Evolutionary conservation across 2,888 invertebrate genomes (phyloP), one percentile per base, ranked within the genome.

Genomic region (Drosophila nigritarsus): DNA sequence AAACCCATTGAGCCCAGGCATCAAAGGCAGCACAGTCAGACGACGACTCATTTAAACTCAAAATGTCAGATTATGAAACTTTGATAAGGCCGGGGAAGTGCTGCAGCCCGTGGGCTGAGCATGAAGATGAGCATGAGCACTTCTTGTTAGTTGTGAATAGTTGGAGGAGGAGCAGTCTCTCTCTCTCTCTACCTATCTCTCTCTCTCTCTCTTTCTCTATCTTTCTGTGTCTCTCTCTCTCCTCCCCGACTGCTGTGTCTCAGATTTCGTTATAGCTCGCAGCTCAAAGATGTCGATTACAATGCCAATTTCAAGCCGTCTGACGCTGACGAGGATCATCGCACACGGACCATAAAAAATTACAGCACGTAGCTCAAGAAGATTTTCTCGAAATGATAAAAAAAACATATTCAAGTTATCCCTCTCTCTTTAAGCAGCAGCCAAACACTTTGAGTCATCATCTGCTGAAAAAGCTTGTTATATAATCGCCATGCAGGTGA

Each of bases 1-100:
- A 81, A 87, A 62, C 66, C 78, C 70, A 79, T 73, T 65, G 83
- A 73, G 50, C 67, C 29, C 29, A 29, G 7, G 5, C 20, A 50
- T 53, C 29, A 56, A 51, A 20, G 53, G 7, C 54, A 63, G 51
- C 38, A 29, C 18, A 29, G n/a, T 24, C 45, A n/a, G 27, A 40
- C 40, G 58, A 65, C 61, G 79, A 74, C 70, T 76, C 88, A 89
- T 81, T 87, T 87, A 81, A 86, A 88, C 86, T 75, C 76, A 66
- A 87, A 90, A 88, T 83, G 87, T 90, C 87, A 87, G 87, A 87
- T 87, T 87, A 90, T 83, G 83, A 65, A 85, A 80, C 68, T 75
- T 54, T 81, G 87, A 87, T 87, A 90, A 86, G 84, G 54, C 50
- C 51, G 40, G 24, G 42, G 64, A 32, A 15, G 51, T 36, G 24